A percentile compares a stretch with the other conserved stretches of the same genome.
phyloP scores from a whole-genome alignment of 2,888 invertebrate species.

The Polydrusus cervinus region DNA sequence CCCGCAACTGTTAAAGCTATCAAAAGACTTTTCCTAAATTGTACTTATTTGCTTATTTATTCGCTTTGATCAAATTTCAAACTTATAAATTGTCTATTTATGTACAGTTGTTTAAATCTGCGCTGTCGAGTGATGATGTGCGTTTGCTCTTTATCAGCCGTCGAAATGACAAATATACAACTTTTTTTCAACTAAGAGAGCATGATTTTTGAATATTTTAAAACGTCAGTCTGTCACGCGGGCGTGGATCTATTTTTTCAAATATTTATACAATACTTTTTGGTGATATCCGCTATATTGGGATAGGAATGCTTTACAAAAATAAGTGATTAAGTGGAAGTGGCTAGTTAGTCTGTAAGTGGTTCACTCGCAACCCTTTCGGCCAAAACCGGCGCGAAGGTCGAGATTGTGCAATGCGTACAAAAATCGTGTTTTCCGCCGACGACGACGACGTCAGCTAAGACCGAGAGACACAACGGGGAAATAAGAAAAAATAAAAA shows the following conservation, averaged over 20 bases:
- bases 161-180: constrained; percentile 29
- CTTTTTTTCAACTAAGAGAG: constrained; percentile 22
- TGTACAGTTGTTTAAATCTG: constrained; percentile 66
- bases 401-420: constrained; percentile 63
- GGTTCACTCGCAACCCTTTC: constrained; percentile 59
- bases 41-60: constrained; percentile 67
- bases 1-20: constrained; percentile 60
- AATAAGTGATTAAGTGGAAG: constrained; percentile 68
- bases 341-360: constrained; percentile 69
- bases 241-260: constrained; percentile 29
- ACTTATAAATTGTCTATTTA: constrained; percentile 67
- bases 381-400: constrained; percentile 30
- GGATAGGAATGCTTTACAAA: constrained; percentile 60
- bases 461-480: constrained; percentile 68
- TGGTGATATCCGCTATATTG: constrained; percentile 25
- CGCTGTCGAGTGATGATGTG: constrained; percentile 63
- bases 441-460: constrained; percentile 62
- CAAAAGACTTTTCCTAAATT: constrained; percentile 63
- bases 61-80: constrained; percentile 66
- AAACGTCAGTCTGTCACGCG: constrained; percentile 40
- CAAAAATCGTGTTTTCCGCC: constrained; percentile 52
- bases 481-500: constrained; percentile 63
- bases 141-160: constrained; percentile 59
- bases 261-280: constrained; percentile 29
- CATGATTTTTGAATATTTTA: constrained; percentile 26